phyloP scores from a whole-genome alignment of 2,888 invertebrate genomes.

The Agrotis ipsilon region DNA sequence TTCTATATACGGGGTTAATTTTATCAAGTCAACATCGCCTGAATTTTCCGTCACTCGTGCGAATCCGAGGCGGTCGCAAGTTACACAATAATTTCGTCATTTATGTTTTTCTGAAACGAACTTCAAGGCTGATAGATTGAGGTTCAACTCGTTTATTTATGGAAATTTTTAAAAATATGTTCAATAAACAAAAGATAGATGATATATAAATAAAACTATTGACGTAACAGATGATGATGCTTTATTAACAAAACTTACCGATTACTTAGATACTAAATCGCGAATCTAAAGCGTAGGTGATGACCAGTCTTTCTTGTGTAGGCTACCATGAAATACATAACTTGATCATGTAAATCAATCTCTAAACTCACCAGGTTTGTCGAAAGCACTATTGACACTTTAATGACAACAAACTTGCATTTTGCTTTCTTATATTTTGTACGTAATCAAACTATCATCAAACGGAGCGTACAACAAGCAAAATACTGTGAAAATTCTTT shows the following conservation, averaged over 20 bases:
- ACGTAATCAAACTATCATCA: background rate
- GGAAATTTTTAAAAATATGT: background rate
- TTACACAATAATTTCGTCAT: constrained; percentile 1
- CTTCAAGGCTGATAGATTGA: background rate
- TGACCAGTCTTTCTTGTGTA: constrained; percentile 63
- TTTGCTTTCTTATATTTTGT: constrained; percentile 11
- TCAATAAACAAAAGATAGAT: background rate
- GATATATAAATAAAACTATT: constrained; percentile 37
- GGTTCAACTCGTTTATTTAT: background rate
- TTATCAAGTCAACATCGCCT: no score
- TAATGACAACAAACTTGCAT: constrained; percentile 15
- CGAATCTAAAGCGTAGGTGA: constrained; percentile 55
- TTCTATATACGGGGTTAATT: no score
- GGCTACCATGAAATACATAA: constrained; percentile 46
- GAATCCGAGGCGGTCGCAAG: background rate
- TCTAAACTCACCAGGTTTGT: constrained; percentile 21
- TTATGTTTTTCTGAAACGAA: background rate
- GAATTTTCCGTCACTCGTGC: no score
- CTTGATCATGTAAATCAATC: constrained; percentile 35
- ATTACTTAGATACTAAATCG: constrained; percentile 37
- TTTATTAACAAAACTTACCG: constrained; percentile 64
- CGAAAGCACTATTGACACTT: constrained; percentile 12
- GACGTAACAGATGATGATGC: constrained; percentile 50
- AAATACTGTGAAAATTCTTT: background rate
- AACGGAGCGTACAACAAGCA: background rate